These are phyloP conservation scores for Spodoptera exigua DNA, from an alignment of 2,888 invertebrate species.

Conservation along the genomic window DNA sequence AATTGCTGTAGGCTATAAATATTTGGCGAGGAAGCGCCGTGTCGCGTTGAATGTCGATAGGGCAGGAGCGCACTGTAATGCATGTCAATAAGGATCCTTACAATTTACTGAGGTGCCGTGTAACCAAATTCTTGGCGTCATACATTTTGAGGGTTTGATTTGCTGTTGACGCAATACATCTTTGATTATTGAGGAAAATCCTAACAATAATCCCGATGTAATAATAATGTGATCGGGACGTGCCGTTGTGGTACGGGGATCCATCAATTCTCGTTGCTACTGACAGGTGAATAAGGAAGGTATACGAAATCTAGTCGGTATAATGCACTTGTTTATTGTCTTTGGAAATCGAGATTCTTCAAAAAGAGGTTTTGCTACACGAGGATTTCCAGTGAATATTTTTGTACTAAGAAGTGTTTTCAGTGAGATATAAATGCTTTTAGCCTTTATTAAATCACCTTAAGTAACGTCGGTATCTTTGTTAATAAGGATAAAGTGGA, in stretches of 20 bases:
- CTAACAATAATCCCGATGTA: slow-evolving; percentile 36
- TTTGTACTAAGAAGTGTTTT: too few species aligned
- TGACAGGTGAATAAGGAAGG: slow-evolving; percentile 21
- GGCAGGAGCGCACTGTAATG: slow-evolving; percentile 75
- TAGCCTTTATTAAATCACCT: too few species aligned
- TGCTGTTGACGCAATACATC: slow-evolving; percentile 45
- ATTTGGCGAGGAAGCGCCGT: slow-evolving; percentile 75
- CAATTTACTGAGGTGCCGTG: slow-evolving; percentile 71
- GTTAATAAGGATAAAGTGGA: background rate
- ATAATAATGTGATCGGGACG: slow-evolving; percentile 40
- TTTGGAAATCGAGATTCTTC: background rate
- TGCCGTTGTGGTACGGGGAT: slow-evolving; percentile 19
- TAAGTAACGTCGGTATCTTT: too few species aligned
- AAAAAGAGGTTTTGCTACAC: too few species aligned
- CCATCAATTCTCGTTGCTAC: slow-evolving; percentile 14
- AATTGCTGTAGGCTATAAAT: slow-evolving; percentile 83
- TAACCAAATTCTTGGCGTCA: slow-evolving; percentile 73
- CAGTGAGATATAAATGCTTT: too few species aligned
- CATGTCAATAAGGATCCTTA: slow-evolving; percentile 82
- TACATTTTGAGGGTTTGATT: slow-evolving; percentile 70
- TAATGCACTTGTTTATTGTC: slow-evolving; percentile 23
- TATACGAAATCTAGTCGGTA: slow-evolving; percentile 4
- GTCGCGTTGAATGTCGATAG: slow-evolving; percentile 79
- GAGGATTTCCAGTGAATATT: too few species aligned
- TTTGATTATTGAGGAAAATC: slow-evolving; percentile 44